Evolutionary conservation across 2,888 invertebrate species (phyloP), one percentile per base, ranked within the genome.

Genomic region (Tenthredo amoena): DNA sequence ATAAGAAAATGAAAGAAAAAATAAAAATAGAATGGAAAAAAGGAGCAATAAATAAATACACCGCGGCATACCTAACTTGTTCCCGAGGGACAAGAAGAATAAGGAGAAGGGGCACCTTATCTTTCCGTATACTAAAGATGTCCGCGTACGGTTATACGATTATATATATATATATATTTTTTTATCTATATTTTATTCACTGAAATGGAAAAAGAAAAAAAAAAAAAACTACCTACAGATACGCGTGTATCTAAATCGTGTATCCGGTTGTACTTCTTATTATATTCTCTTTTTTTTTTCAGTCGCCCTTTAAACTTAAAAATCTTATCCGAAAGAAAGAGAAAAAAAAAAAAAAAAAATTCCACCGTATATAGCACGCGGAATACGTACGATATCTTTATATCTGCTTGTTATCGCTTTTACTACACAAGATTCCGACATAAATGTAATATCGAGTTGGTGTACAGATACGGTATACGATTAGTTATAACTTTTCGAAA

Each of bases 71-170:
- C 55, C 55, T 1, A 55, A 55, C 55, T n/a, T 55, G n/a, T 55
- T 7, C 55, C 55, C 55, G 55, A 55, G 55, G 55, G n/a, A 55
- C 55, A n/a, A 55, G 55, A n/a, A 18, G 4, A 6, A 10, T 18
- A 15, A 50, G 1, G n/a, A 55, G 55, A 55, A 55, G n/a, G n/a
- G n/a, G n/a, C n/a, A n/a, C 55, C 55, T 55, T 55, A 55, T 55
- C 55, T 55, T 55, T 55, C n/a, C n/a, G n/a, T n/a, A 55, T n/a
- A 55, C 55, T 55, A 55, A 55, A 55, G 55, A 55, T 55, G 55
- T 55, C 55, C n/a, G 55, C n/a, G 55, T 55, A n/a, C 55, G n/a
- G 55, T 55, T 50, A 50, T 18, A 50, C 50, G 50, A 50, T 50
- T 50, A 18, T n/a, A 18, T 50, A 50, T 50, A 18, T 50, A 1